Base-by-base conservation (phyloP, 23 tunicate genomes). In the Styela plicata region DNA sequence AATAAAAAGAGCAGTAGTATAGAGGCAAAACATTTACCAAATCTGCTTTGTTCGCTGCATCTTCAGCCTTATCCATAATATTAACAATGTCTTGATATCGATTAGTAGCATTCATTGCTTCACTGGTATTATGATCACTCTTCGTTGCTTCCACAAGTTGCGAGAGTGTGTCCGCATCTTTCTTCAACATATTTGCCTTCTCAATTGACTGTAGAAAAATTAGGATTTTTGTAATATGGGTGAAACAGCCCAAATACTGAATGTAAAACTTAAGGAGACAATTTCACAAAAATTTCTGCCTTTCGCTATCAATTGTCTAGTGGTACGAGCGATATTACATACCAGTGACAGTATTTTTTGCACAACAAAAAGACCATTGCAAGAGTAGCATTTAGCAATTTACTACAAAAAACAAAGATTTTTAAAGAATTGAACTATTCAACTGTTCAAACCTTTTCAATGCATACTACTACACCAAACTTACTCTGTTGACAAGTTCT, bases 41-140 rank as follows among this genome's bases (percentile, higher is more conserved):
- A 53, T 76, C 81, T 21, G 97, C 97, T 20, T 84, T 61, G 30
- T 87, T 80, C 1, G 97, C 97, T 30, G 92, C 92, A 5, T 66
- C 73, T 2, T 66, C 79, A 21, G 97, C 97, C 23, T 87, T 74
- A 17, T 74, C 37, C 70, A 92, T 80, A 5, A 76, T 27, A 36
- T 83, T 84, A 75, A 65, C 80, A 34, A 92, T 87, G 5, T 64
- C 52, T 32, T 74, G 79, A 64, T 80, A 92, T 21, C 79, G 36
- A 34, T 92, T 92, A 10, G 86, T 86, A 29, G 83, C 92, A 28
- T 80, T 53, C 10, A 61, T 20, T 2, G 89, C 79, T 33, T 71
- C 34, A 66, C 25, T 27, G 26, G 36, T 76, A 26, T 65, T 68
- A 1, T 68, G 81, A 53, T 76, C 81, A n/a, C 44, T 44, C 20